Evolutionary conservation across 2,888 invertebrate species (phyloP).

Genomic region (Chydorus sphaericus): DNA sequence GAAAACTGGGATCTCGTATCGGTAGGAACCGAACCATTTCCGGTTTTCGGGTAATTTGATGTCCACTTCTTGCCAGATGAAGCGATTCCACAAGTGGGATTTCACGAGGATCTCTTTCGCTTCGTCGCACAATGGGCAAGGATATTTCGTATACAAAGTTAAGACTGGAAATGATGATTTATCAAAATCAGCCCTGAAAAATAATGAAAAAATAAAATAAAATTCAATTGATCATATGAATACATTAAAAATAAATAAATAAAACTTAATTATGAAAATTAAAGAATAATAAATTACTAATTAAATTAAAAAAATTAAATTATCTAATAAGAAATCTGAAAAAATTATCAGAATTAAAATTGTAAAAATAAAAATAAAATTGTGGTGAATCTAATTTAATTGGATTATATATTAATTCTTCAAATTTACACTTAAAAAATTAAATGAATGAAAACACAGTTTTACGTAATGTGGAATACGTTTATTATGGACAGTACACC

Average conservation of each 20-base stretch:
- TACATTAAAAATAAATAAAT: background rate
- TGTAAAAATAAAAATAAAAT: too few relatives aligned
- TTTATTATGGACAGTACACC: too few relatives aligned
- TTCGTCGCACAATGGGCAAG: constrained; percentile 67
- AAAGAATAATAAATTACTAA: background rate
- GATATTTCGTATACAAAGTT: constrained; percentile 66
- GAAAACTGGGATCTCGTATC: constrained; percentile 74
- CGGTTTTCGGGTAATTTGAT: constrained; percentile 58
- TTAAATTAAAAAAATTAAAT: background rate
- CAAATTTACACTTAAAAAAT: background rate
- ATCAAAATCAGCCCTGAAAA: constrained; percentile 5
- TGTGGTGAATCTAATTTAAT: too few relatives aligned
- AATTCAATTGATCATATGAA: background rate
- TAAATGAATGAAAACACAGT: background rate
- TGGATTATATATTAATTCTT: too few relatives aligned
- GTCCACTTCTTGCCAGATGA: constrained; percentile 55
- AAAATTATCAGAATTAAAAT: too few relatives aligned
- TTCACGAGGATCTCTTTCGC: constrained; percentile 36
- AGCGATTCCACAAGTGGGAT: constrained; percentile 37
- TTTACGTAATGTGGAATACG: too few relatives aligned
- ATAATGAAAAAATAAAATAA: too few relatives aligned
- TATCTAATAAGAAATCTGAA: too few relatives aligned
- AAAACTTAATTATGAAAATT: background rate
- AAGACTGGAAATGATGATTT: constrained; percentile 39
- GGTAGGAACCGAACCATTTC: constrained; percentile 54